Conservation (phyloP, 2,888 invertebrate species). For the Cryptus armator region DNA sequence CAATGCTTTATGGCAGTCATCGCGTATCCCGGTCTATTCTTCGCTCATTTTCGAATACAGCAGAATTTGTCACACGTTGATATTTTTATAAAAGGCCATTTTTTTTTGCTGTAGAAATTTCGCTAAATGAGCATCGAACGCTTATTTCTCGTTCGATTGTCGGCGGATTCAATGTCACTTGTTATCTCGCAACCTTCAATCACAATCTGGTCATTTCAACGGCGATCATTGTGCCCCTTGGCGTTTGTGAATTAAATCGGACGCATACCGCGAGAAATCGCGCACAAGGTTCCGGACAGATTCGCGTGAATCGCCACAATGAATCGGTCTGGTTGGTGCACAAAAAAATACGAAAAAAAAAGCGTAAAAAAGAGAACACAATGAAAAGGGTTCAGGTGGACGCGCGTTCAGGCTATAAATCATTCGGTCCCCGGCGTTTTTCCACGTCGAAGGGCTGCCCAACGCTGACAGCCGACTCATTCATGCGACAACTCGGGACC, state of each 20-base stretch:
- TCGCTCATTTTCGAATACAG: not conserved
- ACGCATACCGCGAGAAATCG: constrained; percentile 7
- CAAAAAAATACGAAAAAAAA: constrained; percentile 12
- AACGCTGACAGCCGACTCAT: constrained; percentile 26
- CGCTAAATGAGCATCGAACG: not conserved
- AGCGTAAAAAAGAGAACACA: constrained; percentile 9
- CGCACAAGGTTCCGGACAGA: not conserved
- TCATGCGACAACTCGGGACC: constrained; percentile 16
- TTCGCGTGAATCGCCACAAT: constrained; percentile 37
- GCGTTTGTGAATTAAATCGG: constrained; percentile 33
- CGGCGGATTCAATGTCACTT: constrained; percentile 1
- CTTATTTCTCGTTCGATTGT: not conserved
- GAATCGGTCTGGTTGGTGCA: constrained; percentile 24
- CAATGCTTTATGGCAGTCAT: not conserved
- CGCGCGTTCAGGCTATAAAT: constrained; percentile 54
- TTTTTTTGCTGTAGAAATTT: not conserved
- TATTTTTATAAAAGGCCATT: not conserved
- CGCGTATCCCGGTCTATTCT: constrained; percentile 15
- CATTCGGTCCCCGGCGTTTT: constrained; percentile 46
- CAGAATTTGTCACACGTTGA: not conserved
- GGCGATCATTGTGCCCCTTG: not conserved
- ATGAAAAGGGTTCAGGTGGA: constrained; percentile 45
- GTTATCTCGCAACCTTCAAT: constrained; percentile 11
- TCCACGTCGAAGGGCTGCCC: constrained; percentile 31
- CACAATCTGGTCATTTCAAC: constrained; percentile 30